Conservation (phyloP, 2,113 vertebrate genomes). For the Aplodontia rufa region DNA sequence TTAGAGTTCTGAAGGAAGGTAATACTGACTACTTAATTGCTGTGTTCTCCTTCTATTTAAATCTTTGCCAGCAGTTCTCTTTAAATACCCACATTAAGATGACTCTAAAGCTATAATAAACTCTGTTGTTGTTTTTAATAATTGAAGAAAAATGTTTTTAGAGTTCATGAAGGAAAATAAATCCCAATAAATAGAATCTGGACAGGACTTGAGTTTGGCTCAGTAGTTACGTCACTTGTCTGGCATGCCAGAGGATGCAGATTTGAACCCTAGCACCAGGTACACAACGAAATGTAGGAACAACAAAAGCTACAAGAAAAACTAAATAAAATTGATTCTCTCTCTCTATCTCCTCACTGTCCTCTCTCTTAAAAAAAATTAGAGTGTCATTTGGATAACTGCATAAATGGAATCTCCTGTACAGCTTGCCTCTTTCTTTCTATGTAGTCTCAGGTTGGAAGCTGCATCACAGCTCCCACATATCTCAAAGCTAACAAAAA, state of each 20-base stretch:
- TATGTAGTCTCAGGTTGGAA: background rate
- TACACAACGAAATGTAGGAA: too few species aligned
- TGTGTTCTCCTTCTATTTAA: slow-evolving; percentile 55
- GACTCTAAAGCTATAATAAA: background rate
- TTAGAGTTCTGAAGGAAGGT: slow-evolving; percentile 37
- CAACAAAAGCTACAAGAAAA: too few species aligned
- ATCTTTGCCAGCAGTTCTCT: background rate
- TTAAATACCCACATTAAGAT: slow-evolving; percentile 24
- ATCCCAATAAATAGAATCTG: background rate
- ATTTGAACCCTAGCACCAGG: too few species aligned
- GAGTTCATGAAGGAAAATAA: background rate
- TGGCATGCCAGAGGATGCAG: too few species aligned
- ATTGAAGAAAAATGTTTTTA: slow-evolving; percentile 33
- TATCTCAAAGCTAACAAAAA: background rate
- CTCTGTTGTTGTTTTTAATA: background rate
- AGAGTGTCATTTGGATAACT: too few species aligned
- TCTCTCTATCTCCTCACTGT: too few species aligned
- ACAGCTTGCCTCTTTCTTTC: background rate
- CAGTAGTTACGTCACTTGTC: too few species aligned
- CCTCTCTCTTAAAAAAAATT: too few species aligned
- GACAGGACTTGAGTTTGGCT: too few species aligned
- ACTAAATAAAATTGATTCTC: too few species aligned
- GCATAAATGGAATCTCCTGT: background rate
- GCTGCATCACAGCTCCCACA: background rate
- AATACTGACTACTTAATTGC: slow-evolving; percentile 48